A percentile compares a stretch with the other conserved stretches of the same genome.
Conservation (phyloP, 2,797 vertebrate species). For the Pseudocheirus occidentalis region DNA sequence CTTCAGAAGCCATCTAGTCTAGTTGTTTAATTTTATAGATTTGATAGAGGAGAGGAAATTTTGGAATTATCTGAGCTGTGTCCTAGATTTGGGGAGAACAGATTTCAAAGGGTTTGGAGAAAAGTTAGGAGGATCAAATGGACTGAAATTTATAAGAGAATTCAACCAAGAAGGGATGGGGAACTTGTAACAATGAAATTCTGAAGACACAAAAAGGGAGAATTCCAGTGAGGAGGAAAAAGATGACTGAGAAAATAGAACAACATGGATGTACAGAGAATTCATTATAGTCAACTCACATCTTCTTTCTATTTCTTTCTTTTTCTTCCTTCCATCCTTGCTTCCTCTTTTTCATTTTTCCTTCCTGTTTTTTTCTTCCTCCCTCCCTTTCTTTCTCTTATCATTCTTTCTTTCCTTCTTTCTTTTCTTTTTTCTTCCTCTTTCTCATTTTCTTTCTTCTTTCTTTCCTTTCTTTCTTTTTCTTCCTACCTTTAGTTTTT, state of each 20-base stretch:
- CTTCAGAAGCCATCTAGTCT: neutral
- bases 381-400: no score
- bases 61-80: neutral
- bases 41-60: neutral
- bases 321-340: no score
- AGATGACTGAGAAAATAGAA: neutral
- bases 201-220: neutral
- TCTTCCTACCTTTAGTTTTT: no score
- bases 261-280: neutral
- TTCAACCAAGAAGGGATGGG: neutral
- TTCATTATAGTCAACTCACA: neutral
- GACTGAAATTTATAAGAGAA: neutral
- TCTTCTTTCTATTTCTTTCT: no score
- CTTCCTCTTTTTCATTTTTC: no score
- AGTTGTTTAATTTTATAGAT: neutral
- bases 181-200: neutral
- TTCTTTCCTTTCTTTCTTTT: no score
- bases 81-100: neutral
- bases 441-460: neutral
- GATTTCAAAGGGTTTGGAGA: neutral
- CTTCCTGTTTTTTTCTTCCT: no score
- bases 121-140: neutral
- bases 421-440: no score
- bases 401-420: no score
- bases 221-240: neutral